Evolutionary conservation across 2,797 vertebrate genomes (phyloP).

Genomic region (Spinus pinus): DNA sequence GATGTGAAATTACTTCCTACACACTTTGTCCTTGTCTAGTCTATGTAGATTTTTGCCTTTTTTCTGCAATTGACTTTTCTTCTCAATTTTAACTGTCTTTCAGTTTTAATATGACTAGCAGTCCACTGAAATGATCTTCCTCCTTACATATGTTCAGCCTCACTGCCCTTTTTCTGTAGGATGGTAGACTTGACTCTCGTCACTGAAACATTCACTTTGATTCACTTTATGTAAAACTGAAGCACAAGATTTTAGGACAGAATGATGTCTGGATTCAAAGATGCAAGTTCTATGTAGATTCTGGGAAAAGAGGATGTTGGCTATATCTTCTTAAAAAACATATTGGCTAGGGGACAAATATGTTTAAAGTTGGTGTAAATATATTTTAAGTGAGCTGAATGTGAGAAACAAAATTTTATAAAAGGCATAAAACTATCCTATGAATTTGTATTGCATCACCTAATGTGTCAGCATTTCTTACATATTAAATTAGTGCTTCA

Average conservation of each 20-base stretch:
- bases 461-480: background rate
- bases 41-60: background rate
- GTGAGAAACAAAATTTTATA: background rate
- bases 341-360: background rate
- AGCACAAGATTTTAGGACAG: background rate
- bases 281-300: background rate
- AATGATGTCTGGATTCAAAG: background rate
- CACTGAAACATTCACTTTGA: background rate
- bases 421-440: background rate
- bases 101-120: background rate
- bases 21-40: background rate
- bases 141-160: background rate
- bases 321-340: background rate
- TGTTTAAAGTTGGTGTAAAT: background rate
- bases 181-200: background rate
- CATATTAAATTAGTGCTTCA: background rate
- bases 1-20: background rate
- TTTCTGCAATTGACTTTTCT: background rate
- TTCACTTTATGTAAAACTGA: background rate
- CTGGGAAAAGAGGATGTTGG: background rate
- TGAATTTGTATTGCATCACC: background rate
- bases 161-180: background rate
- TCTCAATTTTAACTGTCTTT: background rate
- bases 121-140: background rate
- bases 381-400: background rate